A percentile compares a stretch with the other conserved stretches of the same genome.
Evolutionary conservation across 2,113 vertebrate species (phyloP).

Genomic region (Passer montanus): DNA sequence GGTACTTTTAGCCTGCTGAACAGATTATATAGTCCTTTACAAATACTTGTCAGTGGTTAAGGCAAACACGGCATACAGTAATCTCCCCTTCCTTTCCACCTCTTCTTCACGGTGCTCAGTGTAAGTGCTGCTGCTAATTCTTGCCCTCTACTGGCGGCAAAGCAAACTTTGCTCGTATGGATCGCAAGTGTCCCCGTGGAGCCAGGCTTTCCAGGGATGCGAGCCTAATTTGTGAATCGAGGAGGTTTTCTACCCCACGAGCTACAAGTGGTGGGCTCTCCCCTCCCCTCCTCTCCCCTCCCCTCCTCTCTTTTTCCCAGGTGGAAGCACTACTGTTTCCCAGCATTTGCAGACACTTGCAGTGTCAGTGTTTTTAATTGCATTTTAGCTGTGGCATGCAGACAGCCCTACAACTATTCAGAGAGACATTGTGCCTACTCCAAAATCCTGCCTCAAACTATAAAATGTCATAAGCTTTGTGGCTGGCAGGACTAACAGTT

Average conservation of each 20-base stretch:
- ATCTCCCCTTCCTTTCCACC: background rate
- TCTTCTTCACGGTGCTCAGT: background rate
- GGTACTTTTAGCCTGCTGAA: background rate
- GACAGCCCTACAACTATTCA: background rate
- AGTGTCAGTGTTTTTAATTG: background rate
- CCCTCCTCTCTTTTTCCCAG: no score
- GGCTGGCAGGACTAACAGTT: background rate
- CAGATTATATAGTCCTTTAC: background rate
- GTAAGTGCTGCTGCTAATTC: background rate
- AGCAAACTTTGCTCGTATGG: fast-evolving
- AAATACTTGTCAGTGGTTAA: background rate
- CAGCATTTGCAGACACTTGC: background rate
- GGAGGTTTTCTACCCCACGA: background rate
- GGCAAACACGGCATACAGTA: fast-evolving
- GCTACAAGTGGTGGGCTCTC: fast-evolving
- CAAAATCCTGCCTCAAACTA: background rate
- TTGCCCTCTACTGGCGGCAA: background rate
- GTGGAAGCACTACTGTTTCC: background rate
- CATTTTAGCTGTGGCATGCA: background rate
- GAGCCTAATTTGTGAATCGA: fast-evolving
- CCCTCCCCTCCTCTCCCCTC: fast-evolving
- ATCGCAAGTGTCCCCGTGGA: fast-evolving
- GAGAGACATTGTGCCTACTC: background rate
- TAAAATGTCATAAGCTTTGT: background rate
- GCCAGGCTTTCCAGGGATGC: background rate